Evolutionary conservation across 2,888 invertebrate species (phyloP).

Genomic region (Conchocele bisecta): DNA sequence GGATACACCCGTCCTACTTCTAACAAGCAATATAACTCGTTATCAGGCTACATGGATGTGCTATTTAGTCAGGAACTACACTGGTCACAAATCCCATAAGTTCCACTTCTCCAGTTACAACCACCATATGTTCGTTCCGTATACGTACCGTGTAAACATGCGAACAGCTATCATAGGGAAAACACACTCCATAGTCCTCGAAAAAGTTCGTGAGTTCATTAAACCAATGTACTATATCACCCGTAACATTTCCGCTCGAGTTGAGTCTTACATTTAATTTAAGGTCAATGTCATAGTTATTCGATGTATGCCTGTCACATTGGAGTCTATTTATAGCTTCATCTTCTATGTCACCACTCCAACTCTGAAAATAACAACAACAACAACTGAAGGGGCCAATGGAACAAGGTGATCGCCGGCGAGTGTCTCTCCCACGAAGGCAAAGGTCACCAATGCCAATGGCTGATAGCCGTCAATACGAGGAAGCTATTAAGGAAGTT

Average conservation of each 20-base stretch:
- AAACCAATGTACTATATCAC: slow-evolving; percentile 45
- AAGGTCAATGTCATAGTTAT: slow-evolving; percentile 12
- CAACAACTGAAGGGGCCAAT: neutral
- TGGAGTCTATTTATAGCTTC: slow-evolving; percentile 21
- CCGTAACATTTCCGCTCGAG: slow-evolving; percentile 38
- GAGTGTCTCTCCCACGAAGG: no score
- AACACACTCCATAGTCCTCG: slow-evolving; percentile 17
- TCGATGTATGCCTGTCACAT: neutral
- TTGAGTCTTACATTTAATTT: slow-evolving; percentile 33
- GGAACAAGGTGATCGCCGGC: no score
- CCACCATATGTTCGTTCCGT: neutral
- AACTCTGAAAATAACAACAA: slow-evolving; percentile 40
- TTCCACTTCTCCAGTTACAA: no score
- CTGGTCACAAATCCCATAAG: no score
- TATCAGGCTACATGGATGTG: no score
- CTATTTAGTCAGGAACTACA: no score
- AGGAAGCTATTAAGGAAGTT: no score
- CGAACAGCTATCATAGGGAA: slow-evolving; percentile 18
- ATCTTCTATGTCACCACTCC: slow-evolving; percentile 40
- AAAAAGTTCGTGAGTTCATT: slow-evolving; percentile 27
- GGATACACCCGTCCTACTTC: no score
- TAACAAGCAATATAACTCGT: no score
- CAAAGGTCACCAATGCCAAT: no score
- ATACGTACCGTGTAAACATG: slow-evolving; percentile 34
- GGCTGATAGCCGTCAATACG: no score